phyloP scores from a whole-genome alignment of 2,113 vertebrate species.

The Stegostoma tigrinum region DNA sequence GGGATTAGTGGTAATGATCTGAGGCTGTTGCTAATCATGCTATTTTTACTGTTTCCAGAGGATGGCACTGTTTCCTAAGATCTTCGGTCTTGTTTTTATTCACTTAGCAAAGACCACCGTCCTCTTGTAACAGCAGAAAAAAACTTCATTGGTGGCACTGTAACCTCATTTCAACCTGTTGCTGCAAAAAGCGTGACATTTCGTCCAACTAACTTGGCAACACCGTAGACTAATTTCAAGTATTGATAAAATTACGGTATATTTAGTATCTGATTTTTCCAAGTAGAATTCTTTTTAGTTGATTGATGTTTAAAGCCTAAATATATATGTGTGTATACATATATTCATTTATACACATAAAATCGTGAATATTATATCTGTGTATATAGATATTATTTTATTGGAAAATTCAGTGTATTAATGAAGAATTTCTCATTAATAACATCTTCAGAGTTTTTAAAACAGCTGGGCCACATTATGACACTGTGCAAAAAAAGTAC shows the following conservation, averaged over 20 bases:
- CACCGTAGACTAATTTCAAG: background rate
- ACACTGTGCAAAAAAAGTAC: background rate
- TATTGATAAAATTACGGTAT: background rate
- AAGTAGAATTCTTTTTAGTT: background rate
- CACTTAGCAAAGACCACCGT: too few relatives aligned
- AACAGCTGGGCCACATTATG: constrained; percentile 17
- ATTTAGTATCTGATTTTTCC: background rate
- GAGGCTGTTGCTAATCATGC: background rate
- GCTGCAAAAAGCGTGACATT: background rate
- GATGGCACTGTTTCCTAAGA: constrained; percentile 5
- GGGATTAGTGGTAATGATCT: background rate
- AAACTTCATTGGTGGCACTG: background rate
- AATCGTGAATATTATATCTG: too few relatives aligned
- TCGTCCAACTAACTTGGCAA: background rate
- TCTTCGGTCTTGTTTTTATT: too few relatives aligned
- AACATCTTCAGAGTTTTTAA: background rate
- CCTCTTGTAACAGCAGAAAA: too few relatives aligned
- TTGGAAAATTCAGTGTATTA: background rate
- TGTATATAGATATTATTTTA: too few relatives aligned
- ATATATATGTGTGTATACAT: background rate
- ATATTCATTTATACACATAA: too few relatives aligned
- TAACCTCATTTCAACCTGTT: background rate
- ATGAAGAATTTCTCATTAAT: background rate
- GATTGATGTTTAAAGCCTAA: background rate
- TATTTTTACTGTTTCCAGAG: background rate